Evolutionary conservation across 2,888 invertebrate genomes (phyloP).

Genomic region (Troides helena): DNA sequence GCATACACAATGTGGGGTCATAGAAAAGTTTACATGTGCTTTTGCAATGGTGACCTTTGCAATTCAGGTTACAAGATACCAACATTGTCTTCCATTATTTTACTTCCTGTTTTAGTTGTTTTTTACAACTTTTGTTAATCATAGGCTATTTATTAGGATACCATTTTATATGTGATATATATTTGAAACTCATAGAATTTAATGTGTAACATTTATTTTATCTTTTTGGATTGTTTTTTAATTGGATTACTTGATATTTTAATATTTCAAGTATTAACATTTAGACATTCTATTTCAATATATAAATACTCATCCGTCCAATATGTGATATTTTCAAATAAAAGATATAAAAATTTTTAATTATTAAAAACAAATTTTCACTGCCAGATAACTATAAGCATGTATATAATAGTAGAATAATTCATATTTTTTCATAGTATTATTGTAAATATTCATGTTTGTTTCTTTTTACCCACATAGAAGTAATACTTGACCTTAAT

Average conservation of each 20-base stretch:
- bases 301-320: conserved; percentile 5
- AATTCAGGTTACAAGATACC: conserved; percentile 72
- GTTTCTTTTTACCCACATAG: too few species aligned
- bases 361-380: conserved; percentile 2
- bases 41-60: conserved; percentile 94
- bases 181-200: conserved; percentile 3
- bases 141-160: conserved; percentile 7
- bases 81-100: conserved; percentile 40
- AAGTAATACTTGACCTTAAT: too few species aligned
- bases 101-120: conserved; percentile 43
- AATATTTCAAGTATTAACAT: background rate
- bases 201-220: background rate
- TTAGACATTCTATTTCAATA: background rate
- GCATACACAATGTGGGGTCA: conserved; percentile 91
- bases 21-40: conserved; percentile 93
- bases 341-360: background rate
- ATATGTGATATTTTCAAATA: conserved; percentile 18
- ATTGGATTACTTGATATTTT: background rate
- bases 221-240: background rate
- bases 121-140: conserved; percentile 40
- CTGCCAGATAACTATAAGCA: conserved; percentile 6
- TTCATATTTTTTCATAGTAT: background rate
- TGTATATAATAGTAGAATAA: background rate
- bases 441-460: background rate
- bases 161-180: conserved; percentile 30